Evolutionary conservation across 2,113 vertebrate genomes (phyloP), one percentile per base, ranked within the genome.

Genomic region (Piaya cayana): DNA sequence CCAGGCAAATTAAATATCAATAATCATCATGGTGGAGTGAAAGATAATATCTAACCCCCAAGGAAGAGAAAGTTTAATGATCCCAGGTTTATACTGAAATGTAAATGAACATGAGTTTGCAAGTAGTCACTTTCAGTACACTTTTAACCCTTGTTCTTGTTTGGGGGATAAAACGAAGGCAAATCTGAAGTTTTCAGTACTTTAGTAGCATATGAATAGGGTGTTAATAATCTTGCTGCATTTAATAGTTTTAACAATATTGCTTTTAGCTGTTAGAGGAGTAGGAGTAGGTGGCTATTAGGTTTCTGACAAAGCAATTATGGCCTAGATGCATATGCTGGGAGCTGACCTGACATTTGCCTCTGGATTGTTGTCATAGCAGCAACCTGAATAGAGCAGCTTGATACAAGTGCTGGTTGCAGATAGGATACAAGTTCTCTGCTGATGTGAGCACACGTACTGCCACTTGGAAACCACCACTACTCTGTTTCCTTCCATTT

Each of bases 361-460:
- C 97, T 98, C 94, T 69, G 91, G 91, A 88, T 93, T 97, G 98
- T 98, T 98, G 98, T 98, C 98, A 98, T 97, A 98, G 98, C 97
- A 98, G 98, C 98, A 94, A 84, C 85, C 94, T 96, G 92, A 97
- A 86, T 50, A 82, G 89, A 97, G 77, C 90, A 88, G 95, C 85
- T 95, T 92, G 92, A 91, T 86, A 36, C 42, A 77, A 87, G 72
- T 60, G 75, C 77, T 14, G 5, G 50, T 83, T 93, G 84, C 81
- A 82, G 67, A 36, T 59, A 82, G 85, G 67, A 32, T 88, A 42
- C 58, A 63, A 67, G 42, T 83, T 71, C 85, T n/a, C 17, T 82
- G 82, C 79, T 93, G 82, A 90, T 83, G 78, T 78, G 93, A 15
- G 58, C 47, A 27, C 47, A 47, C 25, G 36, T 47, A 68, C 34